Conservation (phyloP, 2,888 invertebrate genomes). For the Agrochola litura region DNA sequence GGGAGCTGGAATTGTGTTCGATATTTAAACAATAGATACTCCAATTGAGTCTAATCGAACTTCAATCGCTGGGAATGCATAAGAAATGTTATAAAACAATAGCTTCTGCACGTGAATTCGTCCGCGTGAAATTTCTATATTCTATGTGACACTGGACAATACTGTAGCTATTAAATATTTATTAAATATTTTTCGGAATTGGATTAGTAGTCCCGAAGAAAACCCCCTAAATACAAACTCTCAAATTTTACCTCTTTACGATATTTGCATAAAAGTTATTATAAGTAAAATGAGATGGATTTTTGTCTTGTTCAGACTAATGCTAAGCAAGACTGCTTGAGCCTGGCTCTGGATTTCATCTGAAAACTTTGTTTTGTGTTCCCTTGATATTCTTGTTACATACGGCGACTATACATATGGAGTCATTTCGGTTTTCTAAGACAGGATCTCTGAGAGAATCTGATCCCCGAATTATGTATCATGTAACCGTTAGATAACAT, state of each 20-base stretch:
- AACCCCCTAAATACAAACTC: background rate
- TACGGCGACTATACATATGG: background rate
- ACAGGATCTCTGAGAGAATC: background rate
- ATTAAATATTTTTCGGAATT: background rate
- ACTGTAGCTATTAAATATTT: background rate
- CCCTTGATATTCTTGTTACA: background rate
- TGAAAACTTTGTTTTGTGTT: background rate
- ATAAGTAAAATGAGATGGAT: background rate
- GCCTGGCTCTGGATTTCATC: background rate
- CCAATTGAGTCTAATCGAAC: background rate
- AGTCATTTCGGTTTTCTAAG: background rate
- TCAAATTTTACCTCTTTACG: background rate
- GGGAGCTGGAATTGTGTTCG: background rate
- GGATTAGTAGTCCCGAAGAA: background rate
- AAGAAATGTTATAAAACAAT: background rate
- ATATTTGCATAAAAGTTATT: background rate
- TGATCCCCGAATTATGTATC: background rate
- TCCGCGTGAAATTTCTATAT: background rate
- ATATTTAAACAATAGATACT: background rate
- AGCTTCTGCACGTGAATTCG: background rate
- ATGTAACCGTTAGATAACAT: background rate
- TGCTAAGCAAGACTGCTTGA: background rate
- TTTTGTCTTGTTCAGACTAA: background rate
- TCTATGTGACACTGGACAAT: background rate
- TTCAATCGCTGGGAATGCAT: no score